Conservation (phyloP, 2,797 vertebrate species). For the Lutjanus campechanus region DNA sequence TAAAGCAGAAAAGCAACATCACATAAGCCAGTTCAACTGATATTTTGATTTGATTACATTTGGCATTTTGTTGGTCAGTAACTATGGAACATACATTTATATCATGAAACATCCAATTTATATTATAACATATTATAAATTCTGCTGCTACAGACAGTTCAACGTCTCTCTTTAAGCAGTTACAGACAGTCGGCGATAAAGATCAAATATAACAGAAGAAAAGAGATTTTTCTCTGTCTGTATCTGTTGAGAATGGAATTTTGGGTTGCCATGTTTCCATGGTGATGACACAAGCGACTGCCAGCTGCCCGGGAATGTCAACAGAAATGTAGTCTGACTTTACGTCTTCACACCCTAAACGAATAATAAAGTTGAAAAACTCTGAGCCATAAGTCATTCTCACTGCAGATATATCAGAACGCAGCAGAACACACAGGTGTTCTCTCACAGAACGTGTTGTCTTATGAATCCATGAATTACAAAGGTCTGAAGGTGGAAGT, state of each 20-base stretch:
- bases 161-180: not conserved
- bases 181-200: not conserved
- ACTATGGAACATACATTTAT: not conserved
- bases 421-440: not conserved
- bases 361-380: not conserved
- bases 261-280: slow-evolving; percentile 14
- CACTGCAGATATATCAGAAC: not conserved
- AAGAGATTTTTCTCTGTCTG: not conserved
- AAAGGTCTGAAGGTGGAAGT: not conserved
- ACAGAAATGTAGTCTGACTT: not conserved
- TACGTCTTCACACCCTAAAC: not conserved
- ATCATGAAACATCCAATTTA: no score
- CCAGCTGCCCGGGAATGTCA: slow-evolving; percentile 12
- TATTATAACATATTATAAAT: not conserved
- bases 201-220: not conserved
- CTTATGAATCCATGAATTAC: not conserved
- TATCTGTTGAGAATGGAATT: not conserved
- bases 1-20: not conserved
- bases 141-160: not conserved
- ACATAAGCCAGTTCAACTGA: not conserved
- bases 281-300: slow-evolving; percentile 14
- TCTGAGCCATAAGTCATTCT: not conserved
- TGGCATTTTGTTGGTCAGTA: not conserved
- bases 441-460: not conserved
- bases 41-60: not conserved